Evolutionary conservation across 2,113 vertebrate species (phyloP).

Genomic region (Ahaetulla prasina): DNA sequence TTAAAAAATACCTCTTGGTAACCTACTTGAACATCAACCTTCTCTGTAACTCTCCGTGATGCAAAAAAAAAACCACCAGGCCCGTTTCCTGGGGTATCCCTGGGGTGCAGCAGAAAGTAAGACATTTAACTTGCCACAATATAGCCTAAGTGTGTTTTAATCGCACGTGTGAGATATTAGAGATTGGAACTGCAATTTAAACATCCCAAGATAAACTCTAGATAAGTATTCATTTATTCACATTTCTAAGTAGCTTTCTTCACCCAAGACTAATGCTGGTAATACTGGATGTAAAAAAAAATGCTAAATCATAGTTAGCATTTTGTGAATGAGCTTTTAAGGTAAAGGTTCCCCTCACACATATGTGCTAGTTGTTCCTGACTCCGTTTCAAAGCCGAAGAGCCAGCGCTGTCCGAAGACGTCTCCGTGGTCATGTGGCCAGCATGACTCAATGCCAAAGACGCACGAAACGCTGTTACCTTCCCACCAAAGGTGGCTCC

Average conservation of each 20-base stretch:
- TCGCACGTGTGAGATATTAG: accelerated
- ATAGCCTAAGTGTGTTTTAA: neutral
- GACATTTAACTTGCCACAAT: neutral
- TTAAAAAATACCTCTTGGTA: slow-evolving; percentile 6
- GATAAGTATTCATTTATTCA: neutral
- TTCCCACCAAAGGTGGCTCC: too few species aligned
- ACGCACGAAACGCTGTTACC: too few species aligned
- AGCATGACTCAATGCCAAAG: too few species aligned
- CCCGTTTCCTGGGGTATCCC: neutral
- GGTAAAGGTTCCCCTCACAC: too few species aligned
- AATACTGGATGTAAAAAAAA: neutral
- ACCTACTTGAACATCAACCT: slow-evolving; percentile 20
- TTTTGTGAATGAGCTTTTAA: neutral
- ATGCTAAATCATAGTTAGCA: neutral
- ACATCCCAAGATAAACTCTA: neutral
- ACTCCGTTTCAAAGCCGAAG: too few species aligned
- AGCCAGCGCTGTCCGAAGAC: too few species aligned
- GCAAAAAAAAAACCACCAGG: neutral
- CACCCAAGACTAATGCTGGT: neutral
- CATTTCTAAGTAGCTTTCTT: neutral
- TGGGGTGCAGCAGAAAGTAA: neutral
- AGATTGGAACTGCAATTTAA: neutral
- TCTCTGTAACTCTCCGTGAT: neutral
- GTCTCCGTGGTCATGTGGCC: too few species aligned
- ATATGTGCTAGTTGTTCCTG: too few species aligned